A percentile compares a stretch with the other conserved stretches of the same genome.
Conservation (phyloP, 2,888 invertebrate genomes). For the Phaonia tiefii region DNA sequence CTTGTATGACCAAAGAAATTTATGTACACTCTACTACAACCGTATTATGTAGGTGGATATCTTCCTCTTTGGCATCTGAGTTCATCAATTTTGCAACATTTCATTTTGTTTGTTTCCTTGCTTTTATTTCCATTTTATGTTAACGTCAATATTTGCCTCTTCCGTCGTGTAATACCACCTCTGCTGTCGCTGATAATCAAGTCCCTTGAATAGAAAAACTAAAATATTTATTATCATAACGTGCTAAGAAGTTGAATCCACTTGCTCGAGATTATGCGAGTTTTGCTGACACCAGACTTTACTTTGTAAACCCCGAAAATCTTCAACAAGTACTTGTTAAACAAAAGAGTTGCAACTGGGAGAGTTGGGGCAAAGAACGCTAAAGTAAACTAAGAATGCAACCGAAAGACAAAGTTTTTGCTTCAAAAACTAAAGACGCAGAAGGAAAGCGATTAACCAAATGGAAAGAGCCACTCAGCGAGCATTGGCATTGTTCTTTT, state of each 20-base stretch:
- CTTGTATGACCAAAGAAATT: too few relatives aligned
- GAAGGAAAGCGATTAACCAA: slow-evolving; percentile 28
- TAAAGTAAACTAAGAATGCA: neutral
- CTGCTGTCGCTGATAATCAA: neutral
- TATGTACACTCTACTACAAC: too few relatives aligned
- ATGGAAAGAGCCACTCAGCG: neutral
- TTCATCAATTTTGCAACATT: too few relatives aligned
- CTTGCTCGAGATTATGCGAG: slow-evolving; percentile 56
- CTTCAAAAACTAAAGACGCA: slow-evolving; percentile 4
- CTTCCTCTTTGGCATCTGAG: too few relatives aligned
- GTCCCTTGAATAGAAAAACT: slow-evolving; percentile 2
- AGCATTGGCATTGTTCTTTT: neutral
- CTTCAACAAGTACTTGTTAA: slow-evolving; percentile 32
- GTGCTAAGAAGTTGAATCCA: slow-evolving; percentile 63
- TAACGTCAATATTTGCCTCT: slow-evolving; percentile 25
- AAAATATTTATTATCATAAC: slow-evolving; percentile 40
- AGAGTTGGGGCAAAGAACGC: neutral
- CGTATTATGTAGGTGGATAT: too few relatives aligned
- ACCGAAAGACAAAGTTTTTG: slow-evolving; percentile 20
- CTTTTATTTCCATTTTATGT: slow-evolving; percentile 15
- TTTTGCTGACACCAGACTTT: slow-evolving; percentile 25
- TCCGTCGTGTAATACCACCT: neutral
- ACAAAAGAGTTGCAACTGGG: neutral
- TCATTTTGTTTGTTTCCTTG: too few relatives aligned
- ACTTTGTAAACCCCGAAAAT: slow-evolving; percentile 26